Evolutionary conservation across 1,140 invertebrate species (phyloP), one percentile per base, ranked within the genome.

Genomic region (Drosophila takahashii): DNA sequence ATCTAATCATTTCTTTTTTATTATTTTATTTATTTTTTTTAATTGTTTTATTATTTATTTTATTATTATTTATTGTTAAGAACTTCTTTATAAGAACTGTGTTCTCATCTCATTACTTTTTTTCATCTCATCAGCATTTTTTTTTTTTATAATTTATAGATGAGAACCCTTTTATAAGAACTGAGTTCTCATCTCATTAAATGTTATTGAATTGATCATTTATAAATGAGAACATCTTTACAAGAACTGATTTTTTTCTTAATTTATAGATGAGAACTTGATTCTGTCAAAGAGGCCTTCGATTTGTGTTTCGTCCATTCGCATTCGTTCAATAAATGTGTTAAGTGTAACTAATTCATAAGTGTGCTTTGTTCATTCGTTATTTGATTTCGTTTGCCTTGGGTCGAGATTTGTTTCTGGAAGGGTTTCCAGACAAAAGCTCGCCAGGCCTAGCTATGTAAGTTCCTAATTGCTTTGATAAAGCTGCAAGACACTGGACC

Each of bases 311-410:
- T 39, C 47, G 70, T 52, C 26, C 36, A 39, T 67, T 56, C 32
- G 11, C 57, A 60, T 56, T 67, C 56, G 39, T 61, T 60, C 9
- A 50, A 36, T 59, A 29, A 57, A 15, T 79, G 52, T 75, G 37
- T 48, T 42, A 48, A 60, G 60, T 57, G 59, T 51, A 10, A 64
- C 34, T 70, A 34, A 10, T 41, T 53, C 41, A 44, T 57, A 69
- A 69, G 29, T 69, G 62, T 69, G 47, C 48, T 69, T 69, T 18
- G 32, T 69, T 29, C 41, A 70, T 77, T 77, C 74, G 62, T 75
- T 71, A 22, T 47, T 39, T 76, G 41, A 22, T 18, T 41, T 42
- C 22, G 15, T 29, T 62, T 41, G 39, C 52, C 18, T 58, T 58
- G 39, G 39, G 41, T 66, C 53, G 6, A 56, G 47, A 59, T 56